These are phyloP conservation scores for Dinothrombium tinctorium DNA, from an alignment of 1,140 invertebrate species.

Conservation along the genomic window DNA sequence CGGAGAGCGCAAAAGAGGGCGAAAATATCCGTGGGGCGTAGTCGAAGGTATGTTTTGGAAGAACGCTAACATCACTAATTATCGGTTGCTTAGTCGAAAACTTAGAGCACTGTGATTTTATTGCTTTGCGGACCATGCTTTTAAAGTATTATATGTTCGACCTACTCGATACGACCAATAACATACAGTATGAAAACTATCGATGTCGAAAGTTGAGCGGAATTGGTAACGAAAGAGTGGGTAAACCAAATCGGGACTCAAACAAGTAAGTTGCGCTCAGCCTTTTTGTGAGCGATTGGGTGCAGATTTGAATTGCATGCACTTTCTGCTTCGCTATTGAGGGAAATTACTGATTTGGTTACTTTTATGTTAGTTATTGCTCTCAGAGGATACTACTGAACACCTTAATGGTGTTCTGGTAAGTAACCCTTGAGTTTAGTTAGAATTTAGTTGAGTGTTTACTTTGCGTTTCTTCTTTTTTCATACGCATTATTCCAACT, in stretches of 20 bases:
- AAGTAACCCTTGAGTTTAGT: too few relatives aligned
- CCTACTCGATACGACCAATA: slow-evolving; percentile 29
- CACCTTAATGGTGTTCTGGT: too few relatives aligned
- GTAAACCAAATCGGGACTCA: slow-evolving; percentile 39
- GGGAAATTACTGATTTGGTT: too few relatives aligned
- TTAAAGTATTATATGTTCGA: slow-evolving; percentile 31
- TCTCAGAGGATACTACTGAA: too few relatives aligned
- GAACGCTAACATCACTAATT: not conserved
- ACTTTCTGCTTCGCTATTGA: not conserved
- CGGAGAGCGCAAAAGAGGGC: slow-evolving; percentile 36
- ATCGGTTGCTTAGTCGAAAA: slow-evolving; percentile 57
- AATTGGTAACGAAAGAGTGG: slow-evolving; percentile 39
- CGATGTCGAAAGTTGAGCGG: slow-evolving; percentile 59
- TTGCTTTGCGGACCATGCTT: slow-evolving; percentile 89
- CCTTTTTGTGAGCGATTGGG: too few relatives aligned
- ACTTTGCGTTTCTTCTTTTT: too few relatives aligned
- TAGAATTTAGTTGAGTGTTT: too few relatives aligned
- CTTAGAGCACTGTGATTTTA: slow-evolving; percentile 93
- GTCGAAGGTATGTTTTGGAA: slow-evolving; percentile 44
- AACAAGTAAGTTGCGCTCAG: slow-evolving; percentile 65
- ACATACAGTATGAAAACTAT: slow-evolving; percentile 33
- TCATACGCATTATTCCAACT: too few relatives aligned
- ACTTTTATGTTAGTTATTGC: too few relatives aligned
- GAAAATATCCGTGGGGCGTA: slow-evolving; percentile 93
- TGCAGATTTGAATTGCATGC: slow-evolving; percentile 1